Conservation (phyloP, 2,113 vertebrate genomes). For the Eleginops maclovinus region DNA sequence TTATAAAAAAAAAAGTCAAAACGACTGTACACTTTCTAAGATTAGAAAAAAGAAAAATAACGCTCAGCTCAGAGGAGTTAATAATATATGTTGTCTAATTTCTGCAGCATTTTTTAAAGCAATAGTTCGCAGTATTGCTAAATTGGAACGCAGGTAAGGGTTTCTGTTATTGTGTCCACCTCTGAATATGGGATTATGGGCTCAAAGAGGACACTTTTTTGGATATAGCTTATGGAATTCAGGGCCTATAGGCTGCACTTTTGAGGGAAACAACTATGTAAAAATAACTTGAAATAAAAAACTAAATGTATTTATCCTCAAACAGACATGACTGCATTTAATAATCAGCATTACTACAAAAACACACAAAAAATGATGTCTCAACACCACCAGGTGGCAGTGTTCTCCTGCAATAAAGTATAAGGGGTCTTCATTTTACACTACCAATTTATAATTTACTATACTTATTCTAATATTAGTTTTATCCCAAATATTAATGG, state of each 20-base stretch:
- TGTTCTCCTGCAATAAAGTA: background rate
- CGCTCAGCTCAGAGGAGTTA: no score
- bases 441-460: background rate
- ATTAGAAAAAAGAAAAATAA: background rate
- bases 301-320: no score
- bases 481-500: background rate
- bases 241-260: no score
- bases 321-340: no score
- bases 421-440: background rate
- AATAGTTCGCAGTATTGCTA: background rate
- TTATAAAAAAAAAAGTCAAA: no score
- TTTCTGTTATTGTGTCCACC: slow-evolving; percentile 3
- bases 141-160: background rate
- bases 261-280: no score
- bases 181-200: no score
- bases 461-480: background rate
- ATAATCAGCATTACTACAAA: no score
- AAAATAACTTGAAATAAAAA: no score
- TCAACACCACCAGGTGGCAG: slow-evolving; percentile 54
- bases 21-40: background rate
- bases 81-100: background rate
- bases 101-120: background rate
- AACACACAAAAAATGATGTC: no score
- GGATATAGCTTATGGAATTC: no score
- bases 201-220: no score